These are phyloP conservation scores for Dendroctonus valens DNA, from an alignment of 1,140 invertebrate species.

Conservation along the genomic window DNA sequence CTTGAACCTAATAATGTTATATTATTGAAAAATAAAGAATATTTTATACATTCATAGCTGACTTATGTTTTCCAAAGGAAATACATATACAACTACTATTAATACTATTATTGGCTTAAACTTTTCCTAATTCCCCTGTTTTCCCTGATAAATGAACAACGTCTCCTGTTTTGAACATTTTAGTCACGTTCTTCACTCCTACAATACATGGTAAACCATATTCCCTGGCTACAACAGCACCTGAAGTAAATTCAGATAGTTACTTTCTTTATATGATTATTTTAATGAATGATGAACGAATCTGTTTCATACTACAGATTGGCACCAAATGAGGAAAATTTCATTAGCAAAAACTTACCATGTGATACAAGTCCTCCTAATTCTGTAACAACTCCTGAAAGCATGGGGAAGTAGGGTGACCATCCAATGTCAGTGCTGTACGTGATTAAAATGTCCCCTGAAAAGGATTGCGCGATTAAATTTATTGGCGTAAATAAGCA, in stretches of 20 bases:
- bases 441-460: constrained; percentile 77
- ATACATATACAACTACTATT: not conserved
- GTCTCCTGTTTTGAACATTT: constrained; percentile 68
- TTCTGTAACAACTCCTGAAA: constrained; percentile 80
- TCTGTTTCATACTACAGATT: too few species aligned
- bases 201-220: constrained; percentile 83
- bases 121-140: constrained; percentile 35
- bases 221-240: constrained; percentile 84
- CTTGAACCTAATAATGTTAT: not conserved
- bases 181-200: constrained; percentile 67
- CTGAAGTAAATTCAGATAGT: constrained; percentile 49
- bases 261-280: not conserved
- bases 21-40: constrained; percentile 3
- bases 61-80: constrained; percentile 1
- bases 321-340: too few species aligned
- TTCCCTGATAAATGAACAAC: constrained; percentile 51
- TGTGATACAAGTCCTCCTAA: constrained; percentile 83
- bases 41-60: constrained; percentile 1
- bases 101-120: constrained; percentile 3
- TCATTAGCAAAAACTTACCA: constrained; percentile 53
- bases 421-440: constrained; percentile 80
- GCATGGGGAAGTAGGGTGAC: constrained; percentile 82
- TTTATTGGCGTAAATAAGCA: too few species aligned
- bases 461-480: constrained; percentile 2
- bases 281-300: not conserved